Percentiles rank a stretch among this genome's conserved stretches.
phyloP scores from a whole-genome alignment of 2,888 invertebrate species.

The Taphrorychus bicolor region DNA sequence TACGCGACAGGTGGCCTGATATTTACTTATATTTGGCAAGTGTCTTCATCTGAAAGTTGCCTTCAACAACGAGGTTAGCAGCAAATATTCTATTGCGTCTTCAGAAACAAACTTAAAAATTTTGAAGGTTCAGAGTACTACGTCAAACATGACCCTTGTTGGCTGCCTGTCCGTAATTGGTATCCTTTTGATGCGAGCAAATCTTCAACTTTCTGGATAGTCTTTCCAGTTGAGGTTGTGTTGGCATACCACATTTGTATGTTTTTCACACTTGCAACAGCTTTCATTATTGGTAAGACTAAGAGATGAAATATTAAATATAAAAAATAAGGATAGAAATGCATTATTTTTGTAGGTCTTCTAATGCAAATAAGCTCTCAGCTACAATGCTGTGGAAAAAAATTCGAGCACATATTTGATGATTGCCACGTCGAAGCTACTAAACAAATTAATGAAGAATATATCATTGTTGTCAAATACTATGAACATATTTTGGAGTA shows the following conservation, averaged over 20 bases:
- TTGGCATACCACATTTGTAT: conserved; percentile 16
- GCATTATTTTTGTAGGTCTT: conserved; percentile 10
- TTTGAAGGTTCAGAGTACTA: conserved; percentile 31
- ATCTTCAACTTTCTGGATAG: conserved; percentile 9
- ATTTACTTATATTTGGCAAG: conserved; percentile 6
- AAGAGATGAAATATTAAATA: background rate
- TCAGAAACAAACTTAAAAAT: too few relatives aligned
- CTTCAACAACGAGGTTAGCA: conserved; percentile 10
- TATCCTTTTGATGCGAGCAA: conserved; percentile 33
- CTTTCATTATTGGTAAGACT: conserved; percentile 28
- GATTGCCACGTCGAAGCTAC: background rate
- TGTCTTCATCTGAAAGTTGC: conserved; percentile 9
- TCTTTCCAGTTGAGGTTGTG: conserved; percentile 16
- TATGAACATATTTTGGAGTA: conserved; percentile 21
- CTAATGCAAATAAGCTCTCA: conserved; percentile 25
- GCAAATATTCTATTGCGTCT: too few relatives aligned
- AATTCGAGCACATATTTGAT: conserved; percentile 13
- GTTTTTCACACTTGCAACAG: conserved; percentile 24
- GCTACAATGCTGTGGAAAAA: conserved; percentile 5
- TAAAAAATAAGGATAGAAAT: background rate
- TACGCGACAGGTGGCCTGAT: conserved; percentile 2
- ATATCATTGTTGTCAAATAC: conserved; percentile 15
- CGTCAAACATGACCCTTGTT: conserved; percentile 39
- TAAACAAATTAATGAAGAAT: background rate
- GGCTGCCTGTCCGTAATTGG: conserved; percentile 24